Conservation (phyloP, 2,797 vertebrate species). For the Onychomys leucogaster region DNA sequence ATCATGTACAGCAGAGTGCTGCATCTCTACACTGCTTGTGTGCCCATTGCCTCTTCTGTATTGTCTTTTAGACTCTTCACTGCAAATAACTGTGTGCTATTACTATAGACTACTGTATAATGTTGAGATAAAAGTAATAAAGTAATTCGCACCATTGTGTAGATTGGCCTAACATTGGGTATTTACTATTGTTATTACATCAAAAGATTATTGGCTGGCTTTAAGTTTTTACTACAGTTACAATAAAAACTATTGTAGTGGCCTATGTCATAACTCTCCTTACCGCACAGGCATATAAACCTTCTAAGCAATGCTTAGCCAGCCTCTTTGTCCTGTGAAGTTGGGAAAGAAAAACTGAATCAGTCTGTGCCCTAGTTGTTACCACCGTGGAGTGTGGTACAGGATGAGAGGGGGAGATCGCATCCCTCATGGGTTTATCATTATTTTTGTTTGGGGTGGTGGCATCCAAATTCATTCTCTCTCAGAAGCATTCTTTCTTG, state of each 20-base stretch:
- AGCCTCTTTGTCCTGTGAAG: neutral
- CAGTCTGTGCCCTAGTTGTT: neutral
- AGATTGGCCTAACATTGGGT: neutral
- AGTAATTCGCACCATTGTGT: neutral
- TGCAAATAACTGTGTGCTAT: neutral
- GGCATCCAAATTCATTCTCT: neutral
- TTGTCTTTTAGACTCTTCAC: neutral
- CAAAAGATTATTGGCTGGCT: neutral
- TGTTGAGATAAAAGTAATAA: neutral
- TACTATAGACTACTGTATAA: neutral
- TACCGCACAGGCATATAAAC: neutral
- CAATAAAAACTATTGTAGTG: neutral
- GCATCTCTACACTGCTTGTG: neutral
- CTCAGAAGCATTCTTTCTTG: neutral
- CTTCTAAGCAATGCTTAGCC: neutral
- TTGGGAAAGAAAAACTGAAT: neutral
- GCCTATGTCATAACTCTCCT: neutral
- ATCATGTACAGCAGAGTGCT: neutral
- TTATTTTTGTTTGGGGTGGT: neutral
- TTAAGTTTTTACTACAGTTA: neutral
- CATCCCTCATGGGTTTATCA: neutral
- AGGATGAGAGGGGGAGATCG: no score
- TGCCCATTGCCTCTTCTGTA: neutral
- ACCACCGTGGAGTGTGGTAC: neutral
- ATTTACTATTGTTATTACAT: neutral